Percentiles rank a stretch among this genome's conserved stretches.
phyloP scores from a whole-genome alignment of 2,888 invertebrate genomes.

The Thereva unica region DNA sequence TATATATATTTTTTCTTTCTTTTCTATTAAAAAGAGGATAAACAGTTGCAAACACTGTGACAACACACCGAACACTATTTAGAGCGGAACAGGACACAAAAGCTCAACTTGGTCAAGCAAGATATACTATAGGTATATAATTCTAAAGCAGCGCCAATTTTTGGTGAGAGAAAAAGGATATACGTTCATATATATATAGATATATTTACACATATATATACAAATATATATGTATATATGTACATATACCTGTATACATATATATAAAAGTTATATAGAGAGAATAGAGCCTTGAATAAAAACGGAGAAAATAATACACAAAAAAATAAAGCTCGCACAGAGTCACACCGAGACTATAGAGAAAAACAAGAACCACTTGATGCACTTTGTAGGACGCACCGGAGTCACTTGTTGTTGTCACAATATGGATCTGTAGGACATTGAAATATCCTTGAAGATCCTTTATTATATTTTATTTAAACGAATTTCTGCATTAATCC shows the following conservation, averaged over 20 bases:
- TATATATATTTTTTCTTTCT: no score
- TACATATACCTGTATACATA: no score
- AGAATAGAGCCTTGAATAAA: no score
- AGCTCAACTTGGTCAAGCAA: neutral
- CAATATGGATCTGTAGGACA: constrained; percentile 21
- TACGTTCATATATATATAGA: constrained; percentile 16
- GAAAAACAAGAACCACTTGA: constrained; percentile 45
- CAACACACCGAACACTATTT: constrained; percentile 13
- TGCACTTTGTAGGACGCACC: constrained; percentile 42
- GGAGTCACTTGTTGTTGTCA: constrained; percentile 39
- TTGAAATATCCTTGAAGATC: constrained; percentile 12
- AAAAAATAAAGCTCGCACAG: neutral
- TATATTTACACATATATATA: no score
- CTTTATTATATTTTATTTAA: no score
- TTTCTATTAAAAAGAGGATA: neutral
- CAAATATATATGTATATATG: no score
- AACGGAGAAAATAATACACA: no score
- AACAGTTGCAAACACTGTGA: constrained; percentile 25
- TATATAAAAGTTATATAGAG: no score
- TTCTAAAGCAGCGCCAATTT: constrained; percentile 5
- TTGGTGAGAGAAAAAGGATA: constrained; percentile 2
- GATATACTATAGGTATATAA: no score
- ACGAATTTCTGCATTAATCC: neutral
- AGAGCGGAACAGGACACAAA: constrained; percentile 3
- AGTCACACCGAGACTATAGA: constrained; percentile 37